These are phyloP conservation scores for Hydropsyche tenuis DNA, from an alignment of 1,140 invertebrate species.

Conservation along the genomic window DNA sequence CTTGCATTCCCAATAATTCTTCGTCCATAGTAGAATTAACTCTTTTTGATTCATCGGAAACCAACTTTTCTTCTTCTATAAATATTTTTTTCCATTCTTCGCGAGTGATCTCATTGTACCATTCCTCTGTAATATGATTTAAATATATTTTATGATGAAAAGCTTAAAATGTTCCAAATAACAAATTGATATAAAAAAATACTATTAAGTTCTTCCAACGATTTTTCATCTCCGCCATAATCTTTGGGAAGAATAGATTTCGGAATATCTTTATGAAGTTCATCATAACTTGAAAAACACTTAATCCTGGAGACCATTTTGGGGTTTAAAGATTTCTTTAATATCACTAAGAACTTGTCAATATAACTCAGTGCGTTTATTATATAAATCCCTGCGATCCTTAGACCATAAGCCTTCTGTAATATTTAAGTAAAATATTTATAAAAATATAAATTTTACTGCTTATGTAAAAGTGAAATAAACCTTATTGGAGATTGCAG, in stretches of 20 bases:
- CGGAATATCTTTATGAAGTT: slow-evolving; percentile 61
- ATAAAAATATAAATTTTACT: slow-evolving; percentile 10
- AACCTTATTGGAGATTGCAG: slow-evolving; percentile 6
- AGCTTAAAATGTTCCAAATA: neutral
- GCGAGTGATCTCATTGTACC: slow-evolving; percentile 29
- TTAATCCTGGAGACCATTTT: slow-evolving; percentile 61
- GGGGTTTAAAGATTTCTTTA: slow-evolving; percentile 61
- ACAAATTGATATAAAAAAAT: neutral
- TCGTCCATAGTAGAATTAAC: neutral
- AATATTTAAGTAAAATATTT: slow-evolving; percentile 39
- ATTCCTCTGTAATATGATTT: slow-evolving; percentile 33
- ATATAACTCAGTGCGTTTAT: slow-evolving; percentile 61
- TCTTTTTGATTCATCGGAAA: slow-evolving; percentile 44
- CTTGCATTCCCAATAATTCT: slow-evolving; percentile 42
- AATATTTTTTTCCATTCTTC: slow-evolving; percentile 36
- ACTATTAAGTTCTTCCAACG: slow-evolving; percentile 53
- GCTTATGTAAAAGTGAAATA: neutral
- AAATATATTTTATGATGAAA: neutral
- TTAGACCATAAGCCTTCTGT: slow-evolving; percentile 67
- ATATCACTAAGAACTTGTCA: slow-evolving; percentile 58
- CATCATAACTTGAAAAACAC: slow-evolving; percentile 57
- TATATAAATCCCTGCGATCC: slow-evolving; percentile 69
- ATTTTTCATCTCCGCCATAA: slow-evolving; percentile 59
- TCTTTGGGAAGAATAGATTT: slow-evolving; percentile 63
- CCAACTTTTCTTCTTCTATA: slow-evolving; percentile 18